These are phyloP conservation scores for Presbytis comata DNA, from an alignment of 2,797 vertebrate genomes.

Conservation along the genomic window DNA sequence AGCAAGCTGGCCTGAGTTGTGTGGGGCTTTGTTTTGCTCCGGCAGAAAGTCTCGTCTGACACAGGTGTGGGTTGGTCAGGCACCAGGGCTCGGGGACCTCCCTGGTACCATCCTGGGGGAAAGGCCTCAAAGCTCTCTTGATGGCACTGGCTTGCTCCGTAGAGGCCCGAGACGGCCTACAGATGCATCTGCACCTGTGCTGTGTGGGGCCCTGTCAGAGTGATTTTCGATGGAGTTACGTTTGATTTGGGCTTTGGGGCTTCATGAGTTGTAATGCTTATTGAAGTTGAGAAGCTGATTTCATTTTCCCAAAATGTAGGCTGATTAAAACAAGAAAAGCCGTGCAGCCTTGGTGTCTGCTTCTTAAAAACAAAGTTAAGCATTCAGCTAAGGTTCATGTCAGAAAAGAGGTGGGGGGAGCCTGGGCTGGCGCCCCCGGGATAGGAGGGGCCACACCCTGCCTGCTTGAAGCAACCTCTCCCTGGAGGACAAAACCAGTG, in stretches of 20 bases:
- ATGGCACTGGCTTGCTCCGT: conserved; percentile 8
- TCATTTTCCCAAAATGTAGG: background rate
- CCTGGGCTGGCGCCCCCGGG: background rate
- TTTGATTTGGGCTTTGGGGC: conserved; percentile 59
- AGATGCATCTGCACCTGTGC: conserved; percentile 22
- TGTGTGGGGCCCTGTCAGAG: conserved; percentile 2
- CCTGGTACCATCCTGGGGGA: background rate
- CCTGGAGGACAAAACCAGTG: no score
- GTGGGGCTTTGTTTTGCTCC: background rate
- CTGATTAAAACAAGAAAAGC: conserved; percentile 14
- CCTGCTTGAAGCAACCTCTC: rapidly evolving
- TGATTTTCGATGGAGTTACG: conserved; percentile 55
- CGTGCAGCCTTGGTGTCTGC: background rate
- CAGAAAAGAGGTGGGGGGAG: background rate
- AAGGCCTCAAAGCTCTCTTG: rapidly evolving
- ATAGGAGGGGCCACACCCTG: rapidly evolving
- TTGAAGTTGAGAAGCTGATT: conserved; percentile 68
- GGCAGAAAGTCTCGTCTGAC: background rate
- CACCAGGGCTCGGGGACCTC: background rate
- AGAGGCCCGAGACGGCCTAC: background rate
- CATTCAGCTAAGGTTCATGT: background rate
- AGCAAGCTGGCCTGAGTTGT: background rate
- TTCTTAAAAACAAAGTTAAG: conserved; percentile 47
- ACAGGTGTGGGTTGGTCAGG: background rate
- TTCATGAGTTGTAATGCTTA: conserved; percentile 50